Base-by-base conservation (phyloP, 2,797 vertebrate genomes). In the Chaetodon trifasciatus region DNA sequence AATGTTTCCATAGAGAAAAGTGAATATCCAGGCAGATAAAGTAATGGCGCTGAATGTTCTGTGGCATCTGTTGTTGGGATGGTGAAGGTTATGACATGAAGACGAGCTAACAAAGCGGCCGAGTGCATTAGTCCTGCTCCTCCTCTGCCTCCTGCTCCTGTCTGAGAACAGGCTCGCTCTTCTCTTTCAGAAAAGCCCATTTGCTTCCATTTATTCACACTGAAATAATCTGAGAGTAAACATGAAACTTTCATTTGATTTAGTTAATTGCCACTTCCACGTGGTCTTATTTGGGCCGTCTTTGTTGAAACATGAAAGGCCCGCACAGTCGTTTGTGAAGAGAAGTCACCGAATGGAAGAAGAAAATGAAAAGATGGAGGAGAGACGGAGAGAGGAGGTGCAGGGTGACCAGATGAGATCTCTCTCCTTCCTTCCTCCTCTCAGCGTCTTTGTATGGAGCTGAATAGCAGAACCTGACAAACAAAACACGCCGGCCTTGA, bases 401-500 rank as follows among this genome's bases (percentile, higher is more conserved):
- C 23, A n/a, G 23, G 50, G 50, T 32, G 39, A 44, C n/a, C 19
- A 32, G 46, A 66, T 58, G n/a, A 62, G 60, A 10, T 12, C 74
- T 50, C 21, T 11, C 63, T 28, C 19, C 61, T 17, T 35, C 46
- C 23, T 19, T 28, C 57, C 42, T 72, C 8, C 19, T 72, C 69
- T 63, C 28, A 0, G 47, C 11, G 8, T 46, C 74, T 87, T 85
- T 81, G 74, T 81, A 0, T 0, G 0, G 21, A 39, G 35, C 50
- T 84, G 50, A 86, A 82, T 61, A 70, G 71, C 65, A 70, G 32
- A 79, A 50, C 1, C 42, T 16, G 32, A 37, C 35, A 6, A 52
- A 87, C 77, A 83, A 76, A 72, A 40, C 75, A 6, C 15, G 3
- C 12, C 8, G 49, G 32, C 83, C 83, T 87, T 78, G 81, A 8